Base-by-base conservation (phyloP, 1,140 invertebrate species). In the Tetragonula clypearis region DNA sequence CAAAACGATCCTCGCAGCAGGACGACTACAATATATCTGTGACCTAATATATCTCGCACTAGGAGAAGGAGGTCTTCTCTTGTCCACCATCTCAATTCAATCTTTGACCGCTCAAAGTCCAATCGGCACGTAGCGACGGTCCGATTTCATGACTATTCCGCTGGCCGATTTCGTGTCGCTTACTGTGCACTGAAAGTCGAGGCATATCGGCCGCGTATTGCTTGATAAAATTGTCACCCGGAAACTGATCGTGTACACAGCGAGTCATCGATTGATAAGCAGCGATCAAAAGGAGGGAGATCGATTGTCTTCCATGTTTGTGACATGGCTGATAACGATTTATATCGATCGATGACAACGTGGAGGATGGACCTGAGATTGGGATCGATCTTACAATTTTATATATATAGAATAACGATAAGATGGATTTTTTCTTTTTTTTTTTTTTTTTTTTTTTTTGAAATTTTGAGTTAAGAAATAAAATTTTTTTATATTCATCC, bases 91-190 rank as follows among this genome's bases (percentile, higher is more conserved):
- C 86, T 93, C 83, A 49, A 86, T 86, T 80, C 91, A 94, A 94
- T 93, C 93, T 94, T 94, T 94, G 93, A 93, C 91, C 93, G 92
- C 89, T 93, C 94, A 94, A 94, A 94, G 93, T 94, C 94, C 94
- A 92, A 88, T 84, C 88, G 79, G 76, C 23, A 8, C 49, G 53
- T 15, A 11, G 55, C 8, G 8, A 26, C 75, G n/a, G 56, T 5
- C 58, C 71, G 78, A 74, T 74, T 73, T 23, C 53, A 35, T 56
- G 53, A 62, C 49, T 60, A 19, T 35, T 71, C 14, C 21, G 14
- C 5, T 30, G 8, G 3, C 30, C 58, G 49, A 74, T 80, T 81
- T 74, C 62, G 35, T 49, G 49, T 14, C 19, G 23, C 17, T 19
- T n/a, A 55, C 68, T 69, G 1, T n/a, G 19, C 26, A 68, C 14